phyloP scores from a whole-genome alignment of 1,140 invertebrate genomes.

The Vanessa tameamea region DNA sequence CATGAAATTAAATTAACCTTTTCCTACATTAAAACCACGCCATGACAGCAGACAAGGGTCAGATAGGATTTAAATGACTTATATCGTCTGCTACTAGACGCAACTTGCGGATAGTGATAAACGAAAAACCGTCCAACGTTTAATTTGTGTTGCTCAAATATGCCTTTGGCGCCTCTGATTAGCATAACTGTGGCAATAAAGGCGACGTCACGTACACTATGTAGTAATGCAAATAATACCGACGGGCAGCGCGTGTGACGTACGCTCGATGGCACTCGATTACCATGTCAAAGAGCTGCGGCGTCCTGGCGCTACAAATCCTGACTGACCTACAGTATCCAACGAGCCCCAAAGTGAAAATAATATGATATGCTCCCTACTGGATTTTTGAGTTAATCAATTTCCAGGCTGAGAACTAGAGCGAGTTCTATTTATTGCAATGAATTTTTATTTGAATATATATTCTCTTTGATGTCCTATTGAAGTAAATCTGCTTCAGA shows the following conservation, averaged over 20 bases:
- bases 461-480: no score
- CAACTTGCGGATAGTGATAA: background rate
- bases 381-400: no score
- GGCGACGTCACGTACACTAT: constrained; percentile 7
- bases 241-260: constrained; percentile 5
- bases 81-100: background rate
- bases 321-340: background rate
- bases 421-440: no score
- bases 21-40: constrained; percentile 1
- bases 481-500: no score
- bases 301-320: background rate
- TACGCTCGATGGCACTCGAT: background rate
- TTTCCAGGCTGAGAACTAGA: no score
- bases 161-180: background rate
- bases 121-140: background rate
- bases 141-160: background rate
- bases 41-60: background rate
- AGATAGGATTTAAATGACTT: background rate
- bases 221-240: constrained; percentile 5
- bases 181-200: constrained; percentile 2
- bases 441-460: no score
- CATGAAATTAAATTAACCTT: constrained; percentile 8
- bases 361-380: no score
- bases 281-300: constrained; percentile 12
- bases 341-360: no score